Conservation (phyloP, 2,113 vertebrate species). For the Pelmatolapia mariae region DNA sequence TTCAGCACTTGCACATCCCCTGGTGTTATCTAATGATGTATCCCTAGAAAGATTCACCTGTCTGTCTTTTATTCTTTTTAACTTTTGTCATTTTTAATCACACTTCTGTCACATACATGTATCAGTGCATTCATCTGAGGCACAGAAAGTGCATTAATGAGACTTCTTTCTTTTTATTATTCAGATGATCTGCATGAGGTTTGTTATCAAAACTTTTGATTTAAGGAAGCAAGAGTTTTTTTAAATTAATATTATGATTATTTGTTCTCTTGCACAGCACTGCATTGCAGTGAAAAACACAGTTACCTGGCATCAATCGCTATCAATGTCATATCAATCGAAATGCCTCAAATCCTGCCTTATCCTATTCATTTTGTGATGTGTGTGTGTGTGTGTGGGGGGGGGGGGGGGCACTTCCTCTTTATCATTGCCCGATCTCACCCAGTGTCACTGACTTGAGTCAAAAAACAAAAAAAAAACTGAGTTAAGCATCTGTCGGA, state of each 20-base stretch:
- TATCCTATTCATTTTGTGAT: slow-evolving; percentile 17
- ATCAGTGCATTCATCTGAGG: not conserved
- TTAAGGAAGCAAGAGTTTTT: not conserved
- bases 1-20: not conserved
- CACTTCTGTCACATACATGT: not conserved
- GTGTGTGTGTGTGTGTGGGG: too few species aligned
- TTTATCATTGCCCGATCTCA: not conserved
- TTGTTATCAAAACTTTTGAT: not conserved
- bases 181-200: not conserved
- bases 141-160: not conserved
- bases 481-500: not conserved
- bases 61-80: not conserved
- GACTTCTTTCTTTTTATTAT: not conserved
- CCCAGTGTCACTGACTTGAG: not conserved
- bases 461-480: not conserved
- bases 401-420: not conserved
- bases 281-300: slow-evolving; percentile 6
- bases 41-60: not conserved
- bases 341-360: slow-evolving; percentile 9
- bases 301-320: not conserved
- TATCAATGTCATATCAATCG: not conserved
- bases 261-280: not conserved
- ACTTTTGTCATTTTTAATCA: not conserved
- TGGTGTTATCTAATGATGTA: not conserved
- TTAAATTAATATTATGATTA: not conserved